Evolutionary conservation across 1,140 invertebrate species (phyloP).

Genomic region (Nautilus pompilius): DNA sequence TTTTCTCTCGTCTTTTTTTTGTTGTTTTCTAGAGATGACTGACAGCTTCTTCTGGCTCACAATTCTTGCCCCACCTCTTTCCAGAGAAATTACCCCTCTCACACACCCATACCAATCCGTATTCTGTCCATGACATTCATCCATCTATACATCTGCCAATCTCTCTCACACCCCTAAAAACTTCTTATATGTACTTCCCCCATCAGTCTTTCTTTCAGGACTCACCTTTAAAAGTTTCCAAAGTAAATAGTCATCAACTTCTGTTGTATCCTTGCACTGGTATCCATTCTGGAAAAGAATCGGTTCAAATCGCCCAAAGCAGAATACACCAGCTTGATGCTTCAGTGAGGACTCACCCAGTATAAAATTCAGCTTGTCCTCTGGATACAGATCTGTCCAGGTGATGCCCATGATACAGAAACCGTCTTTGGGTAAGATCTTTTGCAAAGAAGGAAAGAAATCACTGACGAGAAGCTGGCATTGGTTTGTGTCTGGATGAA

Average conservation of each 20-base stretch:
- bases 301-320: constrained; percentile 42
- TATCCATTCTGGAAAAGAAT: constrained; percentile 17
- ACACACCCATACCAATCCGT: too few relatives aligned
- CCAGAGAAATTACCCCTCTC: too few relatives aligned
- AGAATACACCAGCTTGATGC: constrained; percentile 28
- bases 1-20: too few relatives aligned
- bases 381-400: constrained; percentile 44
- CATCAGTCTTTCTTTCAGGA: too few relatives aligned
- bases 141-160: too few relatives aligned
- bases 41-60: too few relatives aligned
- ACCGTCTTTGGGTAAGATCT: constrained; percentile 28
- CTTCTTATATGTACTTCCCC: too few relatives aligned
- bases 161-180: too few relatives aligned
- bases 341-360: constrained; percentile 33
- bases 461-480: constrained; percentile 33
- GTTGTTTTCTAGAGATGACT: too few relatives aligned
- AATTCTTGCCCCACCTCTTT: too few relatives aligned
- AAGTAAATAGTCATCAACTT: constrained; percentile 26
- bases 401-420: constrained; percentile 34
- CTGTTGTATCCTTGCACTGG: constrained; percentile 14
- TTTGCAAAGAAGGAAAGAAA: constrained; percentile 27
- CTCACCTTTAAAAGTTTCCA: constrained; percentile 44
- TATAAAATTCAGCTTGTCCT: constrained; percentile 41
- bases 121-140: too few relatives aligned
- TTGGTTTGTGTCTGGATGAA: constrained; percentile 24